phyloP scores from a whole-genome alignment of 2,113 vertebrate genomes.

The Gopherus evgoodei region DNA sequence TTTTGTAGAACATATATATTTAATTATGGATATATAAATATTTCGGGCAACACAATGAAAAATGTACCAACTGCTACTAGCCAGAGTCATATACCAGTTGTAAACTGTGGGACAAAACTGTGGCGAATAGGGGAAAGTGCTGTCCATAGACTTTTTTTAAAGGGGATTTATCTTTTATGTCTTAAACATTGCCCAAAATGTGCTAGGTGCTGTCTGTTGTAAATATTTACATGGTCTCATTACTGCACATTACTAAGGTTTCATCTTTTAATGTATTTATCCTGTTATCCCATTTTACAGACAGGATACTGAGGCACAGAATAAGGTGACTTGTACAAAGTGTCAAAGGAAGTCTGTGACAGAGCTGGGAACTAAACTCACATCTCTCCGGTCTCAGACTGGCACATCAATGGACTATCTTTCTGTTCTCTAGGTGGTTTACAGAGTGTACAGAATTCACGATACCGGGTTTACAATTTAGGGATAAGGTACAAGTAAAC shows the following conservation, averaged over 20 bases:
- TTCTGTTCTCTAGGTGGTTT: not conserved
- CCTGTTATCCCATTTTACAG: not conserved
- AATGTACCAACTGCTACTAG: conserved; percentile 31
- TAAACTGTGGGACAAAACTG: conserved; percentile 23
- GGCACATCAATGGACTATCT: not conserved
- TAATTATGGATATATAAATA: not conserved
- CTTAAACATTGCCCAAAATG: not conserved
- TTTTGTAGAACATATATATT: not conserved
- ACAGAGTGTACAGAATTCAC: not conserved
- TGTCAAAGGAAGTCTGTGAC: not conserved
- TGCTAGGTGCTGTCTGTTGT: not conserved
- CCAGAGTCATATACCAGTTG: not conserved
- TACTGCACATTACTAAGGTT: not conserved
- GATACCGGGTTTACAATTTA: not conserved
- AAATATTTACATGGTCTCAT: not conserved
- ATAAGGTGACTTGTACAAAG: not conserved
- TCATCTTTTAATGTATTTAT: not conserved
- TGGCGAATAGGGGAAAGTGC: not conserved
- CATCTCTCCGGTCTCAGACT: fast-evolving
- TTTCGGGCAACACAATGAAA: not conserved
- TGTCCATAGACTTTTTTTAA: not conserved
- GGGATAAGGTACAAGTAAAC: not conserved
- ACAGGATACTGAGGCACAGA: not conserved
- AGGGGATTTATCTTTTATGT: not conserved
- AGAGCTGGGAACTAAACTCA: not conserved